Evolutionary conservation across 2,888 invertebrate genomes (phyloP).

Genomic region (Onthophagus sagittarius): DNA sequence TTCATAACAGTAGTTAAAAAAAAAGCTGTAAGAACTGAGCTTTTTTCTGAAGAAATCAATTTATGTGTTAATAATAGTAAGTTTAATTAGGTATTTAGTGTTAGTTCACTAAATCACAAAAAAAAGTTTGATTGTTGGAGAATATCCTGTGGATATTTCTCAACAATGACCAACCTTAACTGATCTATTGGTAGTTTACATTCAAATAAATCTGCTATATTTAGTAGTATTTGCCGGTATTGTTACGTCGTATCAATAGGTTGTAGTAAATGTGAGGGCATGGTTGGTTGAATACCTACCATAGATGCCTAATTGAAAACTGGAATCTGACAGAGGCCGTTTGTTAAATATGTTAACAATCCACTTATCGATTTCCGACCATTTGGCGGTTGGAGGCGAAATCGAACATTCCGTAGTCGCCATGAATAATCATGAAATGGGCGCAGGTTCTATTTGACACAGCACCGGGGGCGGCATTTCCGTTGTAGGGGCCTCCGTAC

Average conservation of each 20-base stretch:
- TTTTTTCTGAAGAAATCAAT: too few species aligned
- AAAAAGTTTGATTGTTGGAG: too few species aligned
- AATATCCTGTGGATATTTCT: neutral
- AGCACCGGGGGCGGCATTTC: neutral
- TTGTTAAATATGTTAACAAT: neutral
- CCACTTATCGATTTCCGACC: neutral
- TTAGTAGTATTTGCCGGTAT: neutral
- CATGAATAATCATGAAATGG: neutral
- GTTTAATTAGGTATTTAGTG: too few species aligned
- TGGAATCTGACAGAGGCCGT: neutral
- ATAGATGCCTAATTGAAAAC: neutral
- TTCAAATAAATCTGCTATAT: neutral
- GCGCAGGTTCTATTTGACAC: neutral
- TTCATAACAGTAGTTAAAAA: too few species aligned
- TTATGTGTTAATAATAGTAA: too few species aligned
- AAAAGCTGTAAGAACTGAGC: too few species aligned
- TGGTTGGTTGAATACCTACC: neutral
- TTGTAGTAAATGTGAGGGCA: neutral
- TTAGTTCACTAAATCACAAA: too few species aligned
- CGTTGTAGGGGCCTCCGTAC: slow-evolving; percentile 3
- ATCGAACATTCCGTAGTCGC: neutral
- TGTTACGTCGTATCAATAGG: neutral
- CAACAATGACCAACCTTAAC: neutral
- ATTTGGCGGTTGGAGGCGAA: neutral
- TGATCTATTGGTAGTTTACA: neutral